phyloP scores from a whole-genome alignment of 2,888 invertebrate genomes.

The Hypomecis atomaria region DNA sequence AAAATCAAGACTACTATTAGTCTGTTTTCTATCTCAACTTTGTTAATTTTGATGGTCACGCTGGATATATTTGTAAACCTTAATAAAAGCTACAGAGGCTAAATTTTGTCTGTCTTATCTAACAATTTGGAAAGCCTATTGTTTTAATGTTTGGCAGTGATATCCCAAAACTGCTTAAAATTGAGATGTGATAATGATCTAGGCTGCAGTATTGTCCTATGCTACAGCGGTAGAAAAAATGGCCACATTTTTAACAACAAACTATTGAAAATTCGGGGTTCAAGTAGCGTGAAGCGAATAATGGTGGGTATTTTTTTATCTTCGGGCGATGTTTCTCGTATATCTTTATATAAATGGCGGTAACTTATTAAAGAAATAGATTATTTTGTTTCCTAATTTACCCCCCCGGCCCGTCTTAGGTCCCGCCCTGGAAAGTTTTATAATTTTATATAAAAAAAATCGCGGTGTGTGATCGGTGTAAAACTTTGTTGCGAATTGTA shows the following conservation, averaged over 20 bases:
- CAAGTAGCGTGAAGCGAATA: neutral
- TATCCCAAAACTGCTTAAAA: too few species aligned
- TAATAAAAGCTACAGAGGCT: too few species aligned
- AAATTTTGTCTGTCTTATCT: too few species aligned
- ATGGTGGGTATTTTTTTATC: neutral
- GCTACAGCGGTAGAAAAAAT: neutral
- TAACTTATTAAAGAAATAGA: neutral
- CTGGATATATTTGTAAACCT: too few species aligned
- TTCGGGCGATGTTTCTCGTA: neutral
- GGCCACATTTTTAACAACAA: neutral
- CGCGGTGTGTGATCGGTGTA: constrained; percentile 28
- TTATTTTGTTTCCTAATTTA: neutral
- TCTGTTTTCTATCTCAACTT: too few species aligned
- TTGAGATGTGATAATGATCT: too few species aligned
- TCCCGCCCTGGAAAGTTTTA: constrained; percentile 29
- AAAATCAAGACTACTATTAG: too few species aligned
- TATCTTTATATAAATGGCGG: neutral
- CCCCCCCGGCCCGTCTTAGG: constrained; percentile 17
- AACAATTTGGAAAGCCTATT: too few species aligned
- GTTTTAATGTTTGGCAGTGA: too few species aligned
- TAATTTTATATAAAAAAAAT: constrained; percentile 33
- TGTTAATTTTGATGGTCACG: too few species aligned
- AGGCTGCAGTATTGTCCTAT: neutral
- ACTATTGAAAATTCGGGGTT: neutral
- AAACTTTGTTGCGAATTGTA: constrained; percentile 12